Evolutionary conservation across 2,888 invertebrate genomes (phyloP).

Genomic region (Mongoloraphidia duomilia): DNA sequence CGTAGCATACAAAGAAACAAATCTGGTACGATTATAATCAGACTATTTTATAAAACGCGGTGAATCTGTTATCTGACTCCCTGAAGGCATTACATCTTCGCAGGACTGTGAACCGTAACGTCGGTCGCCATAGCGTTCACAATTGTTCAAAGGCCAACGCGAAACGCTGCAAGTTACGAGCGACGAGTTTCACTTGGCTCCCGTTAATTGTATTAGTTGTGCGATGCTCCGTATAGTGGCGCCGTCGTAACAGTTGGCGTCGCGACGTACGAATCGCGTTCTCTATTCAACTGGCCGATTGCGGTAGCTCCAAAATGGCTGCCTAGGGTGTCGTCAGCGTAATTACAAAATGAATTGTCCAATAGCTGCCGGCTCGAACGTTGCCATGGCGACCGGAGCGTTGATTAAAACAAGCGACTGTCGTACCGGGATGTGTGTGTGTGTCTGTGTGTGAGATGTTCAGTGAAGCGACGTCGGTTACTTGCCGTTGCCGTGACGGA

Average conservation of each 20-base stretch:
- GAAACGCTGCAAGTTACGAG: conserved; percentile 26
- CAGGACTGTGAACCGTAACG: too few relatives aligned
- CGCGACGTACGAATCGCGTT: conserved; percentile 15
- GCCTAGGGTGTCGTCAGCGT: conserved; percentile 37
- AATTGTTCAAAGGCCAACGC: too few relatives aligned
- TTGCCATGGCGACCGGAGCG: too few relatives aligned
- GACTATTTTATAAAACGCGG: conserved; percentile 1
- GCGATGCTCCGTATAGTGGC: conserved; percentile 22
- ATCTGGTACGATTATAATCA: background rate
- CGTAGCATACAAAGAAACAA: background rate
- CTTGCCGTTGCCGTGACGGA: too few relatives aligned
- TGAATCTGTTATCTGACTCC: background rate
- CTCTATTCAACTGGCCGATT: conserved; percentile 24
- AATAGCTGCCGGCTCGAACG: conserved; percentile 28
- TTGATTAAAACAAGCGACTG: too few relatives aligned
- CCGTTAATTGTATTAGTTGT: conserved; percentile 36
- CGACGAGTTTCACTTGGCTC: conserved; percentile 36
- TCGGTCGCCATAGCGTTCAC: too few relatives aligned
- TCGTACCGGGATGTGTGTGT: too few relatives aligned
- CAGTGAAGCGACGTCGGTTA: too few relatives aligned
- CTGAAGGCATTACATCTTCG: background rate
- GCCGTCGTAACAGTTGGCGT: background rate
- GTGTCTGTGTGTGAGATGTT: too few relatives aligned
- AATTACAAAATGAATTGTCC: conserved; percentile 37
- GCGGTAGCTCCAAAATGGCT: conserved; percentile 34